Evolutionary conservation across 2,797 vertebrate species (phyloP).

Genomic region (Scolopax rusticola): DNA sequence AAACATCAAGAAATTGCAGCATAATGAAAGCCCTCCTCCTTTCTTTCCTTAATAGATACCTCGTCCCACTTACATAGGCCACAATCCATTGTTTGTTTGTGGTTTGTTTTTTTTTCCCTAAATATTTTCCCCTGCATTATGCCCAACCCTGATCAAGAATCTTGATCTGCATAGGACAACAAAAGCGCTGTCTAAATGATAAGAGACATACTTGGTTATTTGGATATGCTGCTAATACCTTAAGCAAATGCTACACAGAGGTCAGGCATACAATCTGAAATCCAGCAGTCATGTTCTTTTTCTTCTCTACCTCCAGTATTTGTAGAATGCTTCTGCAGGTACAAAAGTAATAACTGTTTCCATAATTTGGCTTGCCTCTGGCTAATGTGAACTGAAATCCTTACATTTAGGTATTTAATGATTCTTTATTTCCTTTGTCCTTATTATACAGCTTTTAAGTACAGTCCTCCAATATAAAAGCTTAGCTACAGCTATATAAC

Average conservation of each 20-base stretch:
- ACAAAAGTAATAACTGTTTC: background rate
- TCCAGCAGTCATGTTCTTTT: accelerated
- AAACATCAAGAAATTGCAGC: background rate
- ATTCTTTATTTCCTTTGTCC: background rate
- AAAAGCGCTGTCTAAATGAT: background rate
- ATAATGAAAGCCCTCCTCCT: background rate
- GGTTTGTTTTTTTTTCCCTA: too few relatives aligned
- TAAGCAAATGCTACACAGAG: background rate
- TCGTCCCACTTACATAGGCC: background rate
- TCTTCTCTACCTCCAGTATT: background rate
- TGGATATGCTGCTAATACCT: background rate
- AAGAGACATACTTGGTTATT: background rate
- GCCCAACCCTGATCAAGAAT: background rate
- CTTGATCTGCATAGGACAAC: background rate
- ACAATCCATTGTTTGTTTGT: background rate
- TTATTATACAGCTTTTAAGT: background rate
- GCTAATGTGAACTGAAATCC: background rate
- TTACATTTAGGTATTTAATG: background rate
- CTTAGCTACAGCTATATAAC: background rate
- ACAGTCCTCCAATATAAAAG: background rate
- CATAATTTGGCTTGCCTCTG: background rate
- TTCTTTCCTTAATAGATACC: background rate
- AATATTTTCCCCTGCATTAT: background rate
- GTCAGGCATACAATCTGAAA: background rate
- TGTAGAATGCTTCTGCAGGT: background rate